phyloP scores from a whole-genome alignment of 2,797 vertebrate genomes.

The Sebastes ruberrimus region DNA sequence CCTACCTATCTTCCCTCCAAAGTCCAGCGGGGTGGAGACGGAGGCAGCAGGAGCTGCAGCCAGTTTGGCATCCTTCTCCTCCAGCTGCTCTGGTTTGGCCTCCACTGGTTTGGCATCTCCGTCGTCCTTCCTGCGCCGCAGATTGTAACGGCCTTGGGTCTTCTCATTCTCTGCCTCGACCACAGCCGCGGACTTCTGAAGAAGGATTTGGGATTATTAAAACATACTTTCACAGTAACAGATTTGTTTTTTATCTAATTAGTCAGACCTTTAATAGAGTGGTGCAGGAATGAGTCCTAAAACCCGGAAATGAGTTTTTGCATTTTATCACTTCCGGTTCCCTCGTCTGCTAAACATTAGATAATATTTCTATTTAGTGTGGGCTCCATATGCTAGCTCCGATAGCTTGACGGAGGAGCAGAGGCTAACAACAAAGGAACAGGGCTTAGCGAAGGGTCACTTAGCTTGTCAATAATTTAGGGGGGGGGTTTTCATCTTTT shows the following conservation, averaged over 20 bases:
- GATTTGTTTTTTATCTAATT: not conserved
- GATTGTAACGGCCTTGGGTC: slow-evolving; percentile 84
- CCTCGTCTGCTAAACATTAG: too few relatives aligned
- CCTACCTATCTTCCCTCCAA: slow-evolving; percentile 91
- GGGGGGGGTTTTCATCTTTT: too few relatives aligned
- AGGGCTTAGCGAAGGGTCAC: too few relatives aligned
- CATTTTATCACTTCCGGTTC: too few relatives aligned
- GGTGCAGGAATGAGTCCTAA: too few relatives aligned
- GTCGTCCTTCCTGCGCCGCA: slow-evolving; percentile 88
- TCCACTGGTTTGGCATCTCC: slow-evolving; percentile 73
- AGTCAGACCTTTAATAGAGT: not conserved
- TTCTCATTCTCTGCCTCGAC: slow-evolving; percentile 77
- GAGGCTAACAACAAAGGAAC: too few relatives aligned
- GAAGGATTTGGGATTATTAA: not conserved
- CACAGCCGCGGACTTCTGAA: slow-evolving; percentile 63
- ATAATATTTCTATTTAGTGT: too few relatives aligned
- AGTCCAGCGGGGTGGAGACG: slow-evolving; percentile 82
- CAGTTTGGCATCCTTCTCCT: slow-evolving; percentile 51
- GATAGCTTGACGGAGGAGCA: too few relatives aligned
- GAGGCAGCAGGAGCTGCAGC: slow-evolving; percentile 56
- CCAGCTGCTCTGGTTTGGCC: slow-evolving; percentile 58
- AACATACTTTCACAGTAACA: not conserved
- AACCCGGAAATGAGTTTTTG: too few relatives aligned
- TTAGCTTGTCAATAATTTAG: too few relatives aligned
- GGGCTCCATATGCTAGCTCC: too few relatives aligned